These are phyloP conservation scores for Proisotoma minuta DNA, from an alignment of 2,888 invertebrate species.

Conservation along the genomic window DNA sequence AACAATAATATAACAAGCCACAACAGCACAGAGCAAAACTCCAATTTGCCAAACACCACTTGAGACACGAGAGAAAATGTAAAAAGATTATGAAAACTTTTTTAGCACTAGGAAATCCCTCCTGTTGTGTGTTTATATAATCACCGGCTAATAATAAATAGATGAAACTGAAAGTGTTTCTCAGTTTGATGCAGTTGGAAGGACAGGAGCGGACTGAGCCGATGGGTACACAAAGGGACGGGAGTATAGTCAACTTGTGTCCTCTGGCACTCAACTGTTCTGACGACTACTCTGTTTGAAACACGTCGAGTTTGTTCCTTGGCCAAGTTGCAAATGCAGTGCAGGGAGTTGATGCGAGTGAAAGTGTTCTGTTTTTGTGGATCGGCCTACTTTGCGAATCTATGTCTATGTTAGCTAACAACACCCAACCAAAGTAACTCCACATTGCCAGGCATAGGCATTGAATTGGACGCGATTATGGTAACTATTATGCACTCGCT, in stretches of 20 bases:
- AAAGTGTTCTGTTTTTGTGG: conserved; percentile 46
- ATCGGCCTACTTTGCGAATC: conserved; percentile 46
- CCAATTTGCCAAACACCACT: not conserved
- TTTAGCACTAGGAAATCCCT: not conserved
- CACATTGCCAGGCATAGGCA: conserved; percentile 8
- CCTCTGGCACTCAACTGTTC: not conserved
- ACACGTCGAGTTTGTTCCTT: conserved; percentile 36
- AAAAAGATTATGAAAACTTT: too few species aligned
- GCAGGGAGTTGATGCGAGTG: conserved; percentile 42
- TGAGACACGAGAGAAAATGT: not conserved
- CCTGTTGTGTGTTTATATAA: not conserved
- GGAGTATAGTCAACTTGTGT: conserved; percentile 2
- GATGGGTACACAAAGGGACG: not conserved
- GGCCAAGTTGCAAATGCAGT: conserved; percentile 39
- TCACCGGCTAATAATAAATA: not conserved
- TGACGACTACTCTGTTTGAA: conserved; percentile 2
- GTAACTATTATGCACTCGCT: conserved; percentile 12
- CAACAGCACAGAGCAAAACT: too few species aligned
- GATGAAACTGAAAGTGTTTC: not conserved
- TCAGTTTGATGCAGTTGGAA: not conserved
- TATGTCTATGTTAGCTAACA: conserved; percentile 44
- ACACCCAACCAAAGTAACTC: conserved; percentile 20
- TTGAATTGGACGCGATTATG: not conserved
- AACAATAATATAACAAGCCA: too few species aligned
- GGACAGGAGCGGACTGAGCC: not conserved